Base-by-base conservation (phyloP, 2,113 vertebrate genomes). In the Antigone vipio region DNA sequence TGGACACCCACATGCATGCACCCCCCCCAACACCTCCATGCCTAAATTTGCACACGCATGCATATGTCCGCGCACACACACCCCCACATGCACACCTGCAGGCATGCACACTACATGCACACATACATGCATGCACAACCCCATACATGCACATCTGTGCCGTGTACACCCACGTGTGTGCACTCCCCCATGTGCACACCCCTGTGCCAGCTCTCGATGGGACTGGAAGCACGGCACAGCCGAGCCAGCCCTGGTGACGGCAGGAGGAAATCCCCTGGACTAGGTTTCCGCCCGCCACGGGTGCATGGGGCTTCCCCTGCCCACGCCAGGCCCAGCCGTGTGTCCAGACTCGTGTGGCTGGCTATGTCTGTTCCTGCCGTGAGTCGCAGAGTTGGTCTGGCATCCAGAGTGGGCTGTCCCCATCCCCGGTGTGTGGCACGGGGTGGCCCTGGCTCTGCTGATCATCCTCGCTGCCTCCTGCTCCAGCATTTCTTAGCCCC, bases 261-360 rank as follows among this genome's bases (percentile, higher is more conserved):
- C 42, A 76, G 68, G 15, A 68, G 23, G 9, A 45, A 56, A 69
- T 4, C 16, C 40, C 56, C 34, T 11, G 23, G 56, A 26, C 8
- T 8, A 30, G 29, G 12, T 49, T 60, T 60, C 24, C n/a, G 20
- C 23, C 38, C 2, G 2, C 14, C 30, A 14, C 1, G 0, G 45
- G 32, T 35, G 6, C 2, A 3, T 34, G 30, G n/a, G n/a, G 32
- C 27, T 60, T 58, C 29, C 34, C 32, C 38, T 24, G 42, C 20
- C 32, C 27, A 5, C 15, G 29, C 55, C 1, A 3, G 27, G 6
- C 38, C 32, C 2, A 0, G 44, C 50, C 2, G 0, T 1, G 6
- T 22, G 40, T 27, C 62, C 26, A 20, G 8, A 66, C 59, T 38
- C 1, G 0, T 0, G 1, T 50, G 22, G 23, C 42, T 50, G 22